Evolutionary conservation across 2,797 vertebrate species (phyloP).

Genomic region (Triplophysa bombifrons): DNA sequence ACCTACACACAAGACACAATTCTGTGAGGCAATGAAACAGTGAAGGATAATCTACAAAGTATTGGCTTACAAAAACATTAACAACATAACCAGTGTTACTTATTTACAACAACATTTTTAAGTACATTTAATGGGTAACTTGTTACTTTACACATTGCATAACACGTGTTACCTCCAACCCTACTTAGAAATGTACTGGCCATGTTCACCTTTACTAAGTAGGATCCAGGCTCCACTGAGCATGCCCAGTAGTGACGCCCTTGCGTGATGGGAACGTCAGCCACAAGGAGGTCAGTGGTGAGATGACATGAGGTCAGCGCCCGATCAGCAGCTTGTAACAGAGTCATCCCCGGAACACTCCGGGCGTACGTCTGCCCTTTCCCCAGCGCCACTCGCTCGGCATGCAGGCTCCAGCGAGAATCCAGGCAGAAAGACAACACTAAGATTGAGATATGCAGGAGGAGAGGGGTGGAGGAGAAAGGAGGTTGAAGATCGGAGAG

Average conservation of each 20-base stretch:
- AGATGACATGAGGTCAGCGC: constrained; percentile 92
- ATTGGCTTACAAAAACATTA: no score
- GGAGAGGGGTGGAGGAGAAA: constrained; percentile 23
- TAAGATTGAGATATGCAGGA: constrained; percentile 60
- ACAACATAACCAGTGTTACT: no score
- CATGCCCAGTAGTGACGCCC: constrained; percentile 98
- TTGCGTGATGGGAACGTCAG: constrained; percentile 90
- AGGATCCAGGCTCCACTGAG: constrained; percentile 93
- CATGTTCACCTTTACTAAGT: constrained; percentile 86
- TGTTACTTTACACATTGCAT: no score
- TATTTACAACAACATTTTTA: no score
- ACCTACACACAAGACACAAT: constrained; percentile 70
- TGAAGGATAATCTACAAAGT: neutral
- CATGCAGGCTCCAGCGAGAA: constrained; percentile 91
- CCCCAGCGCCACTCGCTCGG: constrained; percentile 90
- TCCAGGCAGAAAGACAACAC: constrained; percentile 95
- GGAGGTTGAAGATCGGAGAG: constrained; percentile 31
- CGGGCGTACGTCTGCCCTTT: constrained; percentile 93
- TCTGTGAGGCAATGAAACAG: neutral
- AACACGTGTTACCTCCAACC: no score
- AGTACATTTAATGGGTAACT: no score
- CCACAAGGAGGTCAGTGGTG: constrained; percentile 92
- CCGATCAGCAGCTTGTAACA: constrained; percentile 90
- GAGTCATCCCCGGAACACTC: constrained; percentile 89
- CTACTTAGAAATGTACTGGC: no score